Evolutionary conservation across 1,140 invertebrate genomes (phyloP).

Genomic region (Amyelois transitella): DNA sequence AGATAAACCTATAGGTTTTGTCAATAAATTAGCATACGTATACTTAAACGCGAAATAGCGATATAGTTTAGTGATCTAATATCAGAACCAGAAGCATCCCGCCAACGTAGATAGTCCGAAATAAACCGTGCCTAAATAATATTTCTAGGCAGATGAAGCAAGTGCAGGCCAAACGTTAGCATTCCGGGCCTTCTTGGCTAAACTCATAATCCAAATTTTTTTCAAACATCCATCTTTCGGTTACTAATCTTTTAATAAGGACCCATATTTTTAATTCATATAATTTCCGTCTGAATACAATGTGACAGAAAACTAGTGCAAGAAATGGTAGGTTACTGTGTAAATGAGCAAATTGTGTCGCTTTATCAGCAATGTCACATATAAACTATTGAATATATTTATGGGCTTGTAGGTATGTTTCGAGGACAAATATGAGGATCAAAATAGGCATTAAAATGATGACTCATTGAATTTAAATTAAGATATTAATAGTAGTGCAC

Average conservation of each 20-base stretch:
- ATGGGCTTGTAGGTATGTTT: constrained; percentile 11
- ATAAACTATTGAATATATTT: constrained; percentile 1
- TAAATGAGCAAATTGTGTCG: constrained; percentile 6
- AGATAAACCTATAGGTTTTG: background rate
- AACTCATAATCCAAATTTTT: background rate
- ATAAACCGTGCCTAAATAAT: constrained; percentile 55
- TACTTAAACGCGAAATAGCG: background rate
- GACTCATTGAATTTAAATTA: background rate
- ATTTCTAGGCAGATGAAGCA: constrained; percentile 44
- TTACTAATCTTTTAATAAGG: too few species aligned
- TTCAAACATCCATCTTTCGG: background rate
- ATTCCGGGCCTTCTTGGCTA: constrained; percentile 17
- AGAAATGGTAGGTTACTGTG: background rate
- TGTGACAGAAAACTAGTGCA: background rate
- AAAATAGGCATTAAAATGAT: background rate
- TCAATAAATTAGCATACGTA: background rate
- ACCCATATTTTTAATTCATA: too few species aligned
- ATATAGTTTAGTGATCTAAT: background rate
- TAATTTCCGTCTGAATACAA: background rate
- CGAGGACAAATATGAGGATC: constrained; percentile 16
- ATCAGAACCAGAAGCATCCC: constrained; percentile 44
- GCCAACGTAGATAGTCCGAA: constrained; percentile 55
- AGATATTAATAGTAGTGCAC: too few species aligned
- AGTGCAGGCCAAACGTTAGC: constrained; percentile 23
- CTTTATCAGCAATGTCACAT: constrained; percentile 8